Evolutionary conservation across 2,888 invertebrate species (phyloP), one percentile per base, ranked within the genome.

Genomic region (Nowickia ferox): DNA sequence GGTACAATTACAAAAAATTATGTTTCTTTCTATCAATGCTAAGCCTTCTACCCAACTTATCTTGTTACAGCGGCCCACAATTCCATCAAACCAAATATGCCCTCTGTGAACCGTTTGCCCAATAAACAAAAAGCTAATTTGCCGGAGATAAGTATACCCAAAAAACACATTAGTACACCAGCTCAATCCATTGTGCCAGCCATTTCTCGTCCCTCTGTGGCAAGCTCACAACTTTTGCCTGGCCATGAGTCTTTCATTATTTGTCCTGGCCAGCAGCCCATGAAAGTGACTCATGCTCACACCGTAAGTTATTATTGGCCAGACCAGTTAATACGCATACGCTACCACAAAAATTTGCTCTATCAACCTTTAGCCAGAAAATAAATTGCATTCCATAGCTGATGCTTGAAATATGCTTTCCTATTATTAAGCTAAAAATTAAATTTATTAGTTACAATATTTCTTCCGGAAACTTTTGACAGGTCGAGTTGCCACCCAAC

Each of bases 231-330:
- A 44, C 87, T 84, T 15, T 72, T 89, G 42, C 71, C 88, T 1
- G 90, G 90, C 42, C 91, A 91, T 66, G 93, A 92, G 53, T 92
- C 93, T 13, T 93, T 90, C 77, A 90, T 93, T 11, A 84, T 93
- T 30, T 93, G 93, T 76, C 91, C 92, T 4, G 91, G 90, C 57
- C 90, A 90, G 66, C 89, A 90, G 48, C 90, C 93, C 3, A 88
- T 92, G 44, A 92, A 90, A 88, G 90, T 93, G 40, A 92, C 91
- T 46, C 88, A 91, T 22, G 87, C 87, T 46, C 90, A 92, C 88
- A 89, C 92, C 82, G 93, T 93, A 91, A 93, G 93, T 92, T 89
- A 87, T 79, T 87, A 82, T 68, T 84, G 86, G 84, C 89, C 89
- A 10, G 83, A 87, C 57, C 88, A 88, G 88, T 72, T 89, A 57